A percentile compares a stretch with the other conserved stretches of the same genome.
Evolutionary conservation across 2,888 invertebrate genomes (phyloP).

Genomic region (Drosophila subquinaria): DNA sequence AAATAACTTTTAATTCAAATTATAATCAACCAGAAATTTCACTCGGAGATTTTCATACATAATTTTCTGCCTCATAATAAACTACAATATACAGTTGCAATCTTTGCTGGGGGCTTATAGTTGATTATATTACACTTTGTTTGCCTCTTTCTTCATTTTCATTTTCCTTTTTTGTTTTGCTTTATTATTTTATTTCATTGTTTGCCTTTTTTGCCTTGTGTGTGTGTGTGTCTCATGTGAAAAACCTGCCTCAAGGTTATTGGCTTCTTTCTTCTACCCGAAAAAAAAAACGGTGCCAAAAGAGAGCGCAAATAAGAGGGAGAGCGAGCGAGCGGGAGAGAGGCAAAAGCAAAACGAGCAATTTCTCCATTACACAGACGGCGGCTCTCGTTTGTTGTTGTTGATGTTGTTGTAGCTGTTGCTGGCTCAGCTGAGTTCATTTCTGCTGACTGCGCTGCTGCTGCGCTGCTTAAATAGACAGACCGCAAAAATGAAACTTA

Average conservation of each 20-base stretch:
- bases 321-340: slow-evolving; percentile 18
- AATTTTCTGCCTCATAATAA: slow-evolving; percentile 9
- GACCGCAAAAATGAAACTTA: slow-evolving; percentile 59
- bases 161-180: slow-evolving; percentile 19
- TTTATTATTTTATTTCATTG: slow-evolving; percentile 24
- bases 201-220: slow-evolving; percentile 19
- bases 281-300: slow-evolving; percentile 43
- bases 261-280: slow-evolving; percentile 64
- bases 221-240: slow-evolving; percentile 56
- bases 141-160: slow-evolving; percentile 10
- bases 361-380: slow-evolving; percentile 75
- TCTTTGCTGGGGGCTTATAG: slow-evolving; percentile 14
- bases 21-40: slow-evolving; percentile 26
- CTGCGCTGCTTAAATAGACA: slow-evolving; percentile 36
- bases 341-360: slow-evolving; percentile 35
- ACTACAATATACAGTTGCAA: slow-evolving; percentile 19
- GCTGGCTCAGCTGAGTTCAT: slow-evolving; percentile 60
- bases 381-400: slow-evolving; percentile 34
- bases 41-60: neutral
- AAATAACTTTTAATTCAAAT: neutral
- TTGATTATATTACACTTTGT: slow-evolving; percentile 14
- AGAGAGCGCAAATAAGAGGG: slow-evolving; percentile 34
- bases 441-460: slow-evolving; percentile 25
- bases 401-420: slow-evolving; percentile 30
- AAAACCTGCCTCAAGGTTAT: slow-evolving; percentile 81